Percentiles rank a stretch among this genome's conserved stretches.
These are phyloP conservation scores for Drosophila paramelanica DNA, from an alignment of 2,888 invertebrate species.

Conservation along the genomic window DNA sequence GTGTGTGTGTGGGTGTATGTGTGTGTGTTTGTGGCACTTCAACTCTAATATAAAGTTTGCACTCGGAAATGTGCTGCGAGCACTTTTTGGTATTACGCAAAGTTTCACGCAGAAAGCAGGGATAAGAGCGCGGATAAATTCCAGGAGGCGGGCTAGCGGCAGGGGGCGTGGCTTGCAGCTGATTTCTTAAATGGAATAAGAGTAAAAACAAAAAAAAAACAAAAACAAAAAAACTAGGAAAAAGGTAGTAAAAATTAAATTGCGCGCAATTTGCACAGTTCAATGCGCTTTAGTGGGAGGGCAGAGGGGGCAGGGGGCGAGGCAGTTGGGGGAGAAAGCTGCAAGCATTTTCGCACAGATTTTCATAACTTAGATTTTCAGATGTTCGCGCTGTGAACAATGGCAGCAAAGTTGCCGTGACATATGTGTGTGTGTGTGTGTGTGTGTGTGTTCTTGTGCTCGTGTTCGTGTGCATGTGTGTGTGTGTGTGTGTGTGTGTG, in stretches of 20 bases:
- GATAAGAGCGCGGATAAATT: background rate
- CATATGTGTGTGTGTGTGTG: slow-evolving; percentile 40
- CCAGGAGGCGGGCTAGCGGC: background rate
- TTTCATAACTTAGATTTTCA: slow-evolving; percentile 75
- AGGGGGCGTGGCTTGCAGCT: slow-evolving; percentile 46
- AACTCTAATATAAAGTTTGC: slow-evolving; percentile 78
- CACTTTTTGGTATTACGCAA: slow-evolving; percentile 79
- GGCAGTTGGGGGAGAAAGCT: slow-evolving; percentile 14
- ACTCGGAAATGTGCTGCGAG: slow-evolving; percentile 76
- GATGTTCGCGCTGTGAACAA: slow-evolving; percentile 53
- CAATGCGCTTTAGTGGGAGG: slow-evolving; percentile 73
- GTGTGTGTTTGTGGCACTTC: slow-evolving; percentile 71
- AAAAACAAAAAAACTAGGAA: slow-evolving; percentile 23
- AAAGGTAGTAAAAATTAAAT: slow-evolving; percentile 70
- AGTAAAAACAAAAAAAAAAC: slow-evolving; percentile 10
- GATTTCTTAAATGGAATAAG: slow-evolving; percentile 57
- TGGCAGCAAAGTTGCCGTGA: slow-evolving; percentile 50
- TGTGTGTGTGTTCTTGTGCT: slow-evolving; percentile 13
- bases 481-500: slow-evolving; percentile 21
- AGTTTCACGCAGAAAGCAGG: slow-evolving; percentile 50
- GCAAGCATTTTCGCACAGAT: slow-evolving; percentile 72
- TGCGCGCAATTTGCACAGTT: slow-evolving; percentile 81
- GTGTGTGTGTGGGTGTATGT: slow-evolving; percentile 16
- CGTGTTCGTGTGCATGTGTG: slow-evolving; percentile 3
- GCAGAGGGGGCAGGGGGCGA: background rate